Conservation (phyloP, 2,113 vertebrate genomes). For the Lycaon pictus region DNA sequence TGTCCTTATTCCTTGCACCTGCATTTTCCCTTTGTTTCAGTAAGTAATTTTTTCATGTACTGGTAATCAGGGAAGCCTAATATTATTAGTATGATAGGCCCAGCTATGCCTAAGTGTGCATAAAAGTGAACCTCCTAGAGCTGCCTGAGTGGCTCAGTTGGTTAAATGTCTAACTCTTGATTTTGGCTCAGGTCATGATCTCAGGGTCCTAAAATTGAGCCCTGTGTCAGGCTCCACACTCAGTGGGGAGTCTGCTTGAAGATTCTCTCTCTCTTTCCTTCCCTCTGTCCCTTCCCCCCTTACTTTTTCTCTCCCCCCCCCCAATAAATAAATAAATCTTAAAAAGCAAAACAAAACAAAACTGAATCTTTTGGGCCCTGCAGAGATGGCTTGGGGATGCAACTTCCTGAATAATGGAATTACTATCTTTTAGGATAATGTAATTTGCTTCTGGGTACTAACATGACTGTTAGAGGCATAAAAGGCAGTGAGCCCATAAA, state of each 20-base stretch:
- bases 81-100: not conserved
- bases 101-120: not conserved
- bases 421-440: not conserved
- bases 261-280: not conserved
- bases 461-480: not conserved
- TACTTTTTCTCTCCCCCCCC: not conserved
- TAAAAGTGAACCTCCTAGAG: not conserved
- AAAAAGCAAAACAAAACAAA: not conserved
- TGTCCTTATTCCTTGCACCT: not conserved
- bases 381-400: not conserved
- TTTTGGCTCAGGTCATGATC: not conserved
- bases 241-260: not conserved
- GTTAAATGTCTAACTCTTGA: not conserved
- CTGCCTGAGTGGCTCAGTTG: not conserved
- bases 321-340: not conserved
- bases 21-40: conserved; percentile 31
- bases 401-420: not conserved
- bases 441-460: not conserved
- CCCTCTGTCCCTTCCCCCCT: not conserved
- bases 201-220: not conserved
- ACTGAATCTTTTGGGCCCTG: accelerated
- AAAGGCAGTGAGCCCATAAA: not conserved
- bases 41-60: not conserved
- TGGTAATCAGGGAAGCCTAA: not conserved
- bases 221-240: not conserved